Evolutionary conservation across 2,888 invertebrate genomes (phyloP).

Genomic region (Bhutanitis thaidina): DNA sequence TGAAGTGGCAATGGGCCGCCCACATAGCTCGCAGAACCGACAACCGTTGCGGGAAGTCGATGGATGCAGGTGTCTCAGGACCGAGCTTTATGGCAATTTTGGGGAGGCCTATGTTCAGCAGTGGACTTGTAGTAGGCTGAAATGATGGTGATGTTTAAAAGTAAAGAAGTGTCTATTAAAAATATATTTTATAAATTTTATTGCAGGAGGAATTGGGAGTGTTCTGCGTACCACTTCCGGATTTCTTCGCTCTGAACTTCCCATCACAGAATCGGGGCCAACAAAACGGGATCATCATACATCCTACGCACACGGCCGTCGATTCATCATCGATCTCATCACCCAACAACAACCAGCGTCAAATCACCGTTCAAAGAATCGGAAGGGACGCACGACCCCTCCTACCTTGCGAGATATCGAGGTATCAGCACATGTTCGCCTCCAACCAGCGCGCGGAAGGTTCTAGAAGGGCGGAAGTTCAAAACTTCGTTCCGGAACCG

Average conservation of each 20-base stretch:
- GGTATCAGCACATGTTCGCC: slow-evolving; percentile 67
- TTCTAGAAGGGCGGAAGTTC: slow-evolving; percentile 34
- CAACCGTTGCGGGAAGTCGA: too few species aligned
- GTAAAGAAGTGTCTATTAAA: too few species aligned
- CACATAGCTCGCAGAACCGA: too few species aligned
- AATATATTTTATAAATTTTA: background rate
- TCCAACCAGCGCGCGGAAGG: slow-evolving; percentile 36
- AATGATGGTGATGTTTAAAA: too few species aligned
- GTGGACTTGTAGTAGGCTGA: too few species aligned
- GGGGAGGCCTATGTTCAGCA: too few species aligned
- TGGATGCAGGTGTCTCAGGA: too few species aligned
- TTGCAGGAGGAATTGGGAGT: slow-evolving; percentile 68
- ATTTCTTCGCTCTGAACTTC: slow-evolving; percentile 60
- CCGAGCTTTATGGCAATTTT: too few species aligned
- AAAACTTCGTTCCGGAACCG: slow-evolving; percentile 44
- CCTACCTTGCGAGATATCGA: slow-evolving; percentile 70
- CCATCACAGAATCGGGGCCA: slow-evolving; percentile 41
- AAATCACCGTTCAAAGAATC: slow-evolving; percentile 79
- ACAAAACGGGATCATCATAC: slow-evolving; percentile 41
- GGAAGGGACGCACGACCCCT: slow-evolving; percentile 79
- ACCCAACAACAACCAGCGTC: slow-evolving; percentile 45
- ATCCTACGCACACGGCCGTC: slow-evolving; percentile 35
- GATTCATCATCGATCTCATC: slow-evolving; percentile 37
- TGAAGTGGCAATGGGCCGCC: too few species aligned
- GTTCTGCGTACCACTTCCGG: slow-evolving; percentile 65